Base-by-base conservation (phyloP, 1,140 invertebrate species). In the Acyrthosiphon pisum region DNA sequence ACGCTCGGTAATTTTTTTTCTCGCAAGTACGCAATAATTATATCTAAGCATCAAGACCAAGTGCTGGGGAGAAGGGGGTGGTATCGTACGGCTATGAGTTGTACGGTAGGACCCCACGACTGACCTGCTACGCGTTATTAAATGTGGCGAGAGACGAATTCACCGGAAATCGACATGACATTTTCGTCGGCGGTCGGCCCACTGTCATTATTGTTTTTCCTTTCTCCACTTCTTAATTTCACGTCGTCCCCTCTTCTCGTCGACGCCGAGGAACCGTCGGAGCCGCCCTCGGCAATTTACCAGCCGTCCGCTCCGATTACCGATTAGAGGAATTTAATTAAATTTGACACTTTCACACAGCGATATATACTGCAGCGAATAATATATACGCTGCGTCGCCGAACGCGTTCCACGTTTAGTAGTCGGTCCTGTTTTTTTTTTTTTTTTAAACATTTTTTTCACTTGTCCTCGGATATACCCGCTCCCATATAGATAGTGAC, bases 311-410 rank as follows among this genome's bases (percentile, higher is more conserved):
- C 35, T 93, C 76, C 81, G 48, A 86, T 93, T 93, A 93, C 91
- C 48, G 35, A 86, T 56, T 6, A 14, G 81, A 56, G 81, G 91
- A 93, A 93, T 93, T 86, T 86, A 93, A 93, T 93, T 93, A 84
- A 56, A 84, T 56, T 93, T 93, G 91, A 93, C 46, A 93, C 48
- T 53, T 86, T 86, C 48, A 86, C 76, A 81, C 44, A 26, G 18
- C 60, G 14, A 76, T n/a, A 18, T n/a, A 76, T 14, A 76, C 60
- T 76, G 60, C 50, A 53, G 22, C 50, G 20, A n/a, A 76, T 76
- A 76, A 76, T 76, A n/a, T 76, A 76, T 76, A n/a, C 60, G 1
- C 30, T 30, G 14, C 11, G 60, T n/a, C 53, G 30, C 8, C 30
- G 41, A n/a, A 35, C 44, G 44, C 44, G 44, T 48, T 81, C 7